phyloP scores from a whole-genome alignment of 2,888 invertebrate species.

The Andrena marginata region DNA sequence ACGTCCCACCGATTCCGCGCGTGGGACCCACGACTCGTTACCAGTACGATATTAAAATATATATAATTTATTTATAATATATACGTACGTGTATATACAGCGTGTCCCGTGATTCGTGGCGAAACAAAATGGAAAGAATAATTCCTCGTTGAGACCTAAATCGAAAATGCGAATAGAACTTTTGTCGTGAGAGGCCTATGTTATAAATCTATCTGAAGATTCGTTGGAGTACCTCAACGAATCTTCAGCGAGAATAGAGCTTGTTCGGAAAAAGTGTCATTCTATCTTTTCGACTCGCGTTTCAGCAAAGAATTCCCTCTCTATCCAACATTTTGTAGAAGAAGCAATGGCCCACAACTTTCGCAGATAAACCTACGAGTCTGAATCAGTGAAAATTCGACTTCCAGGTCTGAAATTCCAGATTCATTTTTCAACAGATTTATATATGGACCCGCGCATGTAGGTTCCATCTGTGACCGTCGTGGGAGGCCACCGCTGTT shows the following conservation, averaged over 20 bases:
- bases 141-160: background rate
- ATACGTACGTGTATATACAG: slow-evolving; percentile 21
- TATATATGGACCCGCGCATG: background rate
- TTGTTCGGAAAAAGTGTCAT: background rate
- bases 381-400: background rate
- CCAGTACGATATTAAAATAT: slow-evolving; percentile 57
- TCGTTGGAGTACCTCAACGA: background rate
- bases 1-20: slow-evolving; percentile 43
- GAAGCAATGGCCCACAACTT: background rate
- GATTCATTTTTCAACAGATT: background rate
- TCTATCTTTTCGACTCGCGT: background rate
- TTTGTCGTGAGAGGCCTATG: too few relatives aligned
- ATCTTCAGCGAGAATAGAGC: background rate
- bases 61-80: slow-evolving; percentile 17
- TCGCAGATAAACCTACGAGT: background rate
- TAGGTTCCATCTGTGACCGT: too few relatives aligned
- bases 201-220: background rate
- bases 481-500: background rate
- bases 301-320: background rate
- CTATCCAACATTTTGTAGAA: background rate
- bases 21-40: slow-evolving; percentile 33
- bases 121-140: background rate
- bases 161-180: background rate
- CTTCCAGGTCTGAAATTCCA: background rate
- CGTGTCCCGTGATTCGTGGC: background rate